phyloP scores from a whole-genome alignment of 2,888 invertebrate species.

The Coleophora deauratella region DNA sequence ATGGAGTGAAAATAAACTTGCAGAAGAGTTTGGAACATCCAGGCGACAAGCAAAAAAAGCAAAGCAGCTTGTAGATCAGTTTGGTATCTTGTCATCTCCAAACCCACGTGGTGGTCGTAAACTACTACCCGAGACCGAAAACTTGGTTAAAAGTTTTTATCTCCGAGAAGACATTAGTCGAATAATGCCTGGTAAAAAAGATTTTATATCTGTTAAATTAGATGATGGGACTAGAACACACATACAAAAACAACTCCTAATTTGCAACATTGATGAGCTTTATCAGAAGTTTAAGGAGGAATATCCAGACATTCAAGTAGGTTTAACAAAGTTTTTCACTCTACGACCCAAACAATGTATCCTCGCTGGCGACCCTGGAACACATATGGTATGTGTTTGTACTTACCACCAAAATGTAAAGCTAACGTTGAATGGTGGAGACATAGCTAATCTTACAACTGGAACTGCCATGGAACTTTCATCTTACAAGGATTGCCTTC shows the following conservation, averaged over 20 bases:
- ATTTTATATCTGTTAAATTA: conserved; percentile 14
- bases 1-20: conserved; percentile 20
- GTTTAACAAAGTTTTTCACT: conserved; percentile 17
- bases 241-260: conserved; percentile 13
- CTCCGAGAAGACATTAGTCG: conserved; percentile 6
- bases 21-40: conserved; percentile 17
- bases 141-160: conserved; percentile 8
- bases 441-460: conserved; percentile 12
- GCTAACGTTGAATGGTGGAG: conserved; percentile 16
- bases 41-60: conserved; percentile 20
- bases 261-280: conserved; percentile 8
- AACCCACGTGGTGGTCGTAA: conserved; percentile 15
- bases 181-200: conserved; percentile 8
- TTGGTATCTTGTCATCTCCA: conserved; percentile 16
- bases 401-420: conserved; percentile 13
- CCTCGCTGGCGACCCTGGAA: conserved; percentile 17
- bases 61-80: conserved; percentile 11
- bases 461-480: too few species aligned
- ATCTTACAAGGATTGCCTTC: conserved; percentile 15
- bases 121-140: conserved; percentile 2
- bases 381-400: conserved; percentile 15
- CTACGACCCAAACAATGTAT: conserved; percentile 17
- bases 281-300: conserved; percentile 14
- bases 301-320: conserved; percentile 11
- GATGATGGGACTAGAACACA: conserved; percentile 14